Evolutionary conservation across 2,888 invertebrate genomes (phyloP).

Genomic region (Drosophila melanosoma): DNA sequence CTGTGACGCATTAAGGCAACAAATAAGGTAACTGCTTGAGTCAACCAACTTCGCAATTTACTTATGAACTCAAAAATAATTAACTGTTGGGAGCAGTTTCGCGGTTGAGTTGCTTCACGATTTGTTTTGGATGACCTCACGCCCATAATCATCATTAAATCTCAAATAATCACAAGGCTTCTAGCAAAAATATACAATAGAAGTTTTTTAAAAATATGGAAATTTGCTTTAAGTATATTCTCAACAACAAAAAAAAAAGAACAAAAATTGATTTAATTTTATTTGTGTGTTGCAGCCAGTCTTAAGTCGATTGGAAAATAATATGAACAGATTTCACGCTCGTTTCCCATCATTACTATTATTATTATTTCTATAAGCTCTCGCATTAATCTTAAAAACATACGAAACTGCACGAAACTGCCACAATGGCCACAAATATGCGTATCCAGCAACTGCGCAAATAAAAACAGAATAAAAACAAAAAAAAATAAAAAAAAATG

Average conservation of each 20-base stretch:
- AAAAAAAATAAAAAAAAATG: background rate
- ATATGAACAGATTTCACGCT: conserved; percentile 6
- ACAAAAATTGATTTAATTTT: background rate
- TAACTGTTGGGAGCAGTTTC: conserved; percentile 6
- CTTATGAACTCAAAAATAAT: conserved; percentile 5
- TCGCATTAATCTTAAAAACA: conserved; percentile 38
- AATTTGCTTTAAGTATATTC: background rate
- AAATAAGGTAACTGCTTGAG: conserved; percentile 16
- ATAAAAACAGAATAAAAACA: conserved; percentile 11
- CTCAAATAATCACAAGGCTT: background rate
- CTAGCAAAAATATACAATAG: background rate
- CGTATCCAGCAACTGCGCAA: conserved; percentile 38
- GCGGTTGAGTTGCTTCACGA: conserved; percentile 29
- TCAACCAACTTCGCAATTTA: conserved; percentile 39
- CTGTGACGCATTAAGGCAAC: conserved; percentile 31
- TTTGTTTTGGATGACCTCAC: conserved; percentile 36
- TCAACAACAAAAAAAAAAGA: background rate
- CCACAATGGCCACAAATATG: conserved; percentile 33
- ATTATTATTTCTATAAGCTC: conserved; percentile 44
- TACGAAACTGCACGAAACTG: conserved; percentile 50
- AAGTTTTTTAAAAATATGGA: background rate
- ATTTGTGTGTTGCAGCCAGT: background rate
- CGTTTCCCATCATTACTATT: conserved; percentile 33
- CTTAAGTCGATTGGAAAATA: background rate
- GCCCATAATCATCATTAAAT: background rate